A percentile compares a stretch with the other conserved stretches of the same genome.
Conservation (phyloP, 2,113 vertebrate genomes). For the Rana temporaria region DNA sequence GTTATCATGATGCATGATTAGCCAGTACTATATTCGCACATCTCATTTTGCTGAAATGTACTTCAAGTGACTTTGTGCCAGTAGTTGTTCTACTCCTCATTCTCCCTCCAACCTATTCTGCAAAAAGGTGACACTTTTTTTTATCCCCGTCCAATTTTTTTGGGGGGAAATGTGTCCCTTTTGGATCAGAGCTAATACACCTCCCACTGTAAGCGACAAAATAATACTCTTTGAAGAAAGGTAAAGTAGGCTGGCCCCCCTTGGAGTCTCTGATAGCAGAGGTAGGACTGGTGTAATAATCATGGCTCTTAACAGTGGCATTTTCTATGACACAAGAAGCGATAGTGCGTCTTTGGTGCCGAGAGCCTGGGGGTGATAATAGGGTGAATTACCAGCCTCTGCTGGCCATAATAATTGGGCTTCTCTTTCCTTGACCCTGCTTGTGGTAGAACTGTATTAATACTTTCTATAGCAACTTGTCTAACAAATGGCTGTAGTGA, state of each 20-base stretch:
- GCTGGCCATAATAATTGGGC: conserved; percentile 7
- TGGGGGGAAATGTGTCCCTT: conserved; percentile 19
- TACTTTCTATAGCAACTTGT: conserved; percentile 17
- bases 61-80: conserved; percentile 72
- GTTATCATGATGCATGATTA: conserved; percentile 63
- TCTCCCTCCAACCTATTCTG: neutral
- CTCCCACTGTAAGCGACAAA: conserved; percentile 24
- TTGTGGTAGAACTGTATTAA: neutral
- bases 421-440: conserved; percentile 12
- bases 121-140: neutral
- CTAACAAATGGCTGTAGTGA: conserved; percentile 4
- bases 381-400: conserved; percentile 31
- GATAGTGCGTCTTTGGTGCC: conserved; percentile 45
- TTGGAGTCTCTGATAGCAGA: conserved; percentile 47
- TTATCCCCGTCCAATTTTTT: neutral
- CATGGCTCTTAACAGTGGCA: conserved; percentile 58
- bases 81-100: conserved; percentile 67
- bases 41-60: conserved; percentile 74
- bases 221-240: conserved; percentile 43
- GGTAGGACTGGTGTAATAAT: conserved; percentile 42
- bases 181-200: conserved; percentile 28
- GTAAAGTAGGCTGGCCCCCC: conserved; percentile 52
- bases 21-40: conserved; percentile 69
- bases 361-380: conserved; percentile 47
- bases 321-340: conserved; percentile 63